Evolutionary conservation across 2,888 invertebrate genomes (phyloP).

Genomic region (Nomada flava): DNA sequence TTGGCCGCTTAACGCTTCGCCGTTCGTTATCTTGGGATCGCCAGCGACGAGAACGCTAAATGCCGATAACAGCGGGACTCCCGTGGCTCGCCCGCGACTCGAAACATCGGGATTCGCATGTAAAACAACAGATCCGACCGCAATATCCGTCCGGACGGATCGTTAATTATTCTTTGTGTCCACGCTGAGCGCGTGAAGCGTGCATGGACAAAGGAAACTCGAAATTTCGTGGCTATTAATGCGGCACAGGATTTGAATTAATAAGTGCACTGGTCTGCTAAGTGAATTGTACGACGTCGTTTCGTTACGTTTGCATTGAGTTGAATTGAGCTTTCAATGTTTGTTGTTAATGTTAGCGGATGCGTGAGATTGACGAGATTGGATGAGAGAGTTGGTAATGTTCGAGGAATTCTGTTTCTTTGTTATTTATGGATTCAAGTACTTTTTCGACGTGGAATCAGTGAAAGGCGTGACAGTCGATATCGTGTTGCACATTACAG

Average conservation of each 20-base stretch:
- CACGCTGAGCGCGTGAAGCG: conserved; percentile 9
- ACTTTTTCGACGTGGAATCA: too few species aligned
- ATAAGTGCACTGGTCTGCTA: not conserved
- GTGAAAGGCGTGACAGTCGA: too few species aligned
- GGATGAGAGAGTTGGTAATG: too few species aligned
- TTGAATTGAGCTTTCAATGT: too few species aligned
- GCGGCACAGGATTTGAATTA: conserved; percentile 20
- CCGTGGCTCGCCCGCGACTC: conserved; percentile 47
- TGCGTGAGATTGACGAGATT: too few species aligned
- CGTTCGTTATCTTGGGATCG: conserved; percentile 65
- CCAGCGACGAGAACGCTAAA: conserved; percentile 63
- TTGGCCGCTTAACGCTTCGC: conserved; percentile 58
- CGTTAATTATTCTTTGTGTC: conserved; percentile 59
- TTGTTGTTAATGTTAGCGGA: too few species aligned
- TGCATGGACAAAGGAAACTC: conserved; percentile 9
- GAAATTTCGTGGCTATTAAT: not conserved
- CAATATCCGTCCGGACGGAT: conserved; percentile 62
- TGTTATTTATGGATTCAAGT: too few species aligned
- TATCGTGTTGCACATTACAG: too few species aligned
- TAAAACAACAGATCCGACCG: conserved; percentile 62
- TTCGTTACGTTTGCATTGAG: not conserved
- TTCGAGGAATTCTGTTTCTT: too few species aligned
- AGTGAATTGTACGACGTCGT: too few species aligned
- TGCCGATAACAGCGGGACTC: conserved; percentile 66
- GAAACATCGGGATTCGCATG: conserved; percentile 57